Conservation (phyloP, 2,113 vertebrate genomes). For the Pleuronectes platessa region DNA sequence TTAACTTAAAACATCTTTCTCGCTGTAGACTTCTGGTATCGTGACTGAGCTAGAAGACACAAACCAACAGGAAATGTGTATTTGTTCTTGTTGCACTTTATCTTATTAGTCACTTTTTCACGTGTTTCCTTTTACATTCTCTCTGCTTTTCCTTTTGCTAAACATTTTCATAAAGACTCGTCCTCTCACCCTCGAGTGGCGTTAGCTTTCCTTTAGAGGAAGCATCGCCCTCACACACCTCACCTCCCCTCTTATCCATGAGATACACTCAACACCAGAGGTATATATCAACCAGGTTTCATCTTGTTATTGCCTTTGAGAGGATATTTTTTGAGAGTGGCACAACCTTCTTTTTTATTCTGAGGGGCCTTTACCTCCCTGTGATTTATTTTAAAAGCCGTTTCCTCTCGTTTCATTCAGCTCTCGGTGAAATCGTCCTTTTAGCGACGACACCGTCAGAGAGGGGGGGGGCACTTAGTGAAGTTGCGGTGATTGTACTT, state of each 20-base stretch:
- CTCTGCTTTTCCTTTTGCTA: slow-evolving; percentile 8
- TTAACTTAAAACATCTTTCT: slow-evolving; percentile 27
- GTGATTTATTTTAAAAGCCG: slow-evolving; percentile 50
- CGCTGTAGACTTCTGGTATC: neutral
- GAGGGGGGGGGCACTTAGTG: slow-evolving; percentile 51
- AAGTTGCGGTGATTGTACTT: slow-evolving; percentile 53
- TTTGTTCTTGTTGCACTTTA: too few species aligned
- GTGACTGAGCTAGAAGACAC: neutral
- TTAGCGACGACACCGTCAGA: slow-evolving; percentile 7
- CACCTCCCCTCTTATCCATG: slow-evolving; percentile 24
- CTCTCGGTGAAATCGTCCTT: slow-evolving; percentile 29
- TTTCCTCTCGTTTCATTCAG: slow-evolving; percentile 43
- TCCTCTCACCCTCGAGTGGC: too few species aligned
- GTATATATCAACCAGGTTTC: slow-evolving; percentile 59
- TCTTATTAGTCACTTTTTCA: neutral
- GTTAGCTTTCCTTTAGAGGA: slow-evolving; percentile 22
- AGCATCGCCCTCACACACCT: slow-evolving; percentile 11
- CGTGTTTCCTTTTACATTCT: neutral
- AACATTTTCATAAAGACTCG: too few species aligned
- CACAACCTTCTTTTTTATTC: slow-evolving; percentile 18
- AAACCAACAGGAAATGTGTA: too few species aligned
- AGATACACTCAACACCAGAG: slow-evolving; percentile 47
- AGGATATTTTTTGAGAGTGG: slow-evolving; percentile 41
- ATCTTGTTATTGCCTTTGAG: slow-evolving; percentile 41
- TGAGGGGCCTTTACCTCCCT: slow-evolving; percentile 32